A percentile compares a stretch with the other conserved stretches of the same genome.
These are phyloP conservation scores for Zygogramma bicolorata DNA, from an alignment of 2,888 invertebrate genomes.

Conservation along the genomic window DNA sequence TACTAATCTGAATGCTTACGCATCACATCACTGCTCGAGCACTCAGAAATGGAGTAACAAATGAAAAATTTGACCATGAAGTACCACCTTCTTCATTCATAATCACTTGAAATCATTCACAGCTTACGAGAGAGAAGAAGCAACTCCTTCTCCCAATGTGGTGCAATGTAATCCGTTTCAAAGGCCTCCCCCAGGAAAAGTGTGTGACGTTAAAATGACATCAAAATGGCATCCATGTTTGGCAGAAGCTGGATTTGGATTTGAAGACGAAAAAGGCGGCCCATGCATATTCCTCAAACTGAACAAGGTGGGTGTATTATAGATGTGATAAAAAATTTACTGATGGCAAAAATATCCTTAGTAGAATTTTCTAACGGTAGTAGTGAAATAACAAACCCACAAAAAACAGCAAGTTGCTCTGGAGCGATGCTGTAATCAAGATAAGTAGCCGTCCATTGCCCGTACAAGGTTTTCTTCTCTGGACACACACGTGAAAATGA, in stretches of 20 bases:
- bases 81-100: neutral
- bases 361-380: too few relatives aligned
- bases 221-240: slow-evolving; percentile 81
- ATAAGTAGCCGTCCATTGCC: too few relatives aligned
- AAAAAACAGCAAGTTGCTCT: too few relatives aligned
- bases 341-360: too few relatives aligned
- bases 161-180: slow-evolving; percentile 71
- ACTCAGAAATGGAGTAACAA: too few relatives aligned
- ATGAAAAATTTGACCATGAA: too few relatives aligned
- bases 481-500: too few relatives aligned
- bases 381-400: too few relatives aligned
- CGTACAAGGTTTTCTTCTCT: too few relatives aligned
- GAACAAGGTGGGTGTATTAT: slow-evolving; percentile 80
- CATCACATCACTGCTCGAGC: too few relatives aligned
- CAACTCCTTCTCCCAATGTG: slow-evolving; percentile 65
- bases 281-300: slow-evolving; percentile 98
- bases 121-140: slow-evolving; percentile 66
- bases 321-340: neutral
- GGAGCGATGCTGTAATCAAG: too few relatives aligned
- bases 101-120: slow-evolving; percentile 7
- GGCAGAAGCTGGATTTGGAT: slow-evolving; percentile 85
- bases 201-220: slow-evolving; percentile 83
- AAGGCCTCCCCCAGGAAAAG: slow-evolving; percentile 74
- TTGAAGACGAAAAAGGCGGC: slow-evolving; percentile 73
- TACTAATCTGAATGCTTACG: too few relatives aligned